Conservation (phyloP, 2,888 invertebrate species). For the Pseudeuparius sepicola region DNA sequence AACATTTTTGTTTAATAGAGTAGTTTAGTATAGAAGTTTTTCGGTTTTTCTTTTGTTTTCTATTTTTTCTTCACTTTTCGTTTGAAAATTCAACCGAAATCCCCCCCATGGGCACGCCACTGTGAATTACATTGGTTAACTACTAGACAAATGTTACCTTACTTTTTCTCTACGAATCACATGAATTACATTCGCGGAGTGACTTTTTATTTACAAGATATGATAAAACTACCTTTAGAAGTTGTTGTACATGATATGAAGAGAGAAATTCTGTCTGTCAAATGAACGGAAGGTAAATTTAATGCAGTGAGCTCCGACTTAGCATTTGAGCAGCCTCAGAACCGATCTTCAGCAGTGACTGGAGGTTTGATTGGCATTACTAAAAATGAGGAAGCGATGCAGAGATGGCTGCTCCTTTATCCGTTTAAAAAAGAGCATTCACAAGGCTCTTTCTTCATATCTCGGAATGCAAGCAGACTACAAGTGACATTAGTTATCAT, state of each 20-base stretch:
- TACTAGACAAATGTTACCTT: conserved; percentile 12
- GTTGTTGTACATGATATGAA: conserved; percentile 21
- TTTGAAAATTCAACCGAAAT: too few species aligned
- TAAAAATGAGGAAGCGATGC: conserved; percentile 27
- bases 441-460: conserved; percentile 14
- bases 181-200: conserved; percentile 7
- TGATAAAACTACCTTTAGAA: conserved; percentile 19
- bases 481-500: conserved; percentile 21
- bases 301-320: conserved; percentile 26
- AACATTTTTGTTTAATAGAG: too few species aligned
- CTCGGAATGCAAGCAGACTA: conserved; percentile 19
- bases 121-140: conserved; percentile 10
- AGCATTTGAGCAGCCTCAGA: conserved; percentile 28
- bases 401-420: conserved; percentile 24
- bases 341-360: conserved; percentile 28
- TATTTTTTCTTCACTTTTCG: too few species aligned
- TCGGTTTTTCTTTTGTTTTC: too few species aligned
- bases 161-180: conserved; percentile 13
- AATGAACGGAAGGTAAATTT: conserved; percentile 21
- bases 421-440: conserved; percentile 11
- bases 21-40: too few species aligned
- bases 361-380: conserved; percentile 25
- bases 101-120: too few species aligned
- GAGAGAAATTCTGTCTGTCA: conserved; percentile 24
- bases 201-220: conserved; percentile 11